Evolutionary conservation across 2,113 vertebrate genomes (phyloP), one percentile per base, ranked within the genome.

Genomic region (Steatornis caripensis): DNA sequence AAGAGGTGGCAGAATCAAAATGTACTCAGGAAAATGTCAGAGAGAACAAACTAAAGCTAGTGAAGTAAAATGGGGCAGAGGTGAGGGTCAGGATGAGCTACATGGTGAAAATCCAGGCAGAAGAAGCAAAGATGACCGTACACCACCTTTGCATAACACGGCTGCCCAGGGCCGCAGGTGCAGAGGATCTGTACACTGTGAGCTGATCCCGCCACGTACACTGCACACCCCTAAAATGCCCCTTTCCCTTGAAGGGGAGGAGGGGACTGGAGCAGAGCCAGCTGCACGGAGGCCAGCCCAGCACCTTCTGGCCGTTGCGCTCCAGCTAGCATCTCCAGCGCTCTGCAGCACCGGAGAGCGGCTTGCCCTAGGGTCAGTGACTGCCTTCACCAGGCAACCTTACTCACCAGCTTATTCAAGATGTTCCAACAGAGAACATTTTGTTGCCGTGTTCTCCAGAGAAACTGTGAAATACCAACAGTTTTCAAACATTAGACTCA

Each of bases 71-170:
- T 10, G 37, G 46, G 75, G 39, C 55, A 81, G 76, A 87, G 76
- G 60, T 39, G 43, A 86, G 87, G 48, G 74, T 91, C 78, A 64
- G 64, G 60, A 75, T 62, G 68, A 80, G 23, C 62, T 54, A 18
- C 32, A 23, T 1, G 0, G 24, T 60, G 36, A 68, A 64, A 89
- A n/a, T 41, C 34, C 0, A 0, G 55, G 10, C 46, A 66, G 39
- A 70, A 34, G 71, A 77, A 70, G 62, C 9, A 55, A 32, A 87
- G 32, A 41, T 51, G 79, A 60, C 24, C 49, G 12, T 19, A 18
- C 21, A 22, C 8, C 29, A 51, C 26, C 18, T 61, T 10, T 3
- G 3, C 2, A 0, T 19, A 32, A 66, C 34, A 18, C 1, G 1
- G 24, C 36, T 61, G 27, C 34, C 62, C 16, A 45, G 75, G 39